Conservation (phyloP, 2,888 invertebrate genomes). For the Tinea trinotella region DNA sequence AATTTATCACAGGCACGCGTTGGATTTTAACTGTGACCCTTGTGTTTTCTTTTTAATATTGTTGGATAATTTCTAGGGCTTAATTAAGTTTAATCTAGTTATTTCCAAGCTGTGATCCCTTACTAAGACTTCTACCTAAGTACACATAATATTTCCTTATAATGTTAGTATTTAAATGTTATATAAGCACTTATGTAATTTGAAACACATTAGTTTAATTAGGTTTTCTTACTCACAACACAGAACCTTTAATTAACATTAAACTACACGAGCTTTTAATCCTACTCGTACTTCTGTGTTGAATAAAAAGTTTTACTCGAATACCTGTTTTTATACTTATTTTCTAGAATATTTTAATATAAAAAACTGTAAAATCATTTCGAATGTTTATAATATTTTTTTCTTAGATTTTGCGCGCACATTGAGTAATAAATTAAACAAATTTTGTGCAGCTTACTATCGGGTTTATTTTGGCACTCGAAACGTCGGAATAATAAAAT, state of each 20-base stretch:
- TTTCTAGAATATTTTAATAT: too few species aligned
- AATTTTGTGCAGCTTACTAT: too few species aligned
- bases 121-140: slow-evolving; percentile 70
- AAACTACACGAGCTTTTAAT: too few species aligned
- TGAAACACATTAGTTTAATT: background rate
- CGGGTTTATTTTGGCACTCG: too few species aligned
- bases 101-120: slow-evolving; percentile 72
- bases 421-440: too few species aligned
- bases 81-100: slow-evolving; percentile 42
- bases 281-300: too few species aligned
- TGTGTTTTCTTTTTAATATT: background rate
- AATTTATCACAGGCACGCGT: background rate
- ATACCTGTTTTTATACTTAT: too few species aligned
- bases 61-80: background rate
- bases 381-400: too few species aligned
- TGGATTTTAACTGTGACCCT: background rate
- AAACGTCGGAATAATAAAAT: too few species aligned
- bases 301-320: too few species aligned
- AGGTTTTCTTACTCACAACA: background rate
- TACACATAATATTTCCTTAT: slow-evolving; percentile 32
- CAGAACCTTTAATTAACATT: background rate
- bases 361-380: too few species aligned
- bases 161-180: background rate
- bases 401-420: too few species aligned
- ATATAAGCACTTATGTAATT: slow-evolving; percentile 1